Evolutionary conservation across 2,113 vertebrate genomes (phyloP), one percentile per base, ranked within the genome.

Genomic region (Cisticola juncidis): DNA sequence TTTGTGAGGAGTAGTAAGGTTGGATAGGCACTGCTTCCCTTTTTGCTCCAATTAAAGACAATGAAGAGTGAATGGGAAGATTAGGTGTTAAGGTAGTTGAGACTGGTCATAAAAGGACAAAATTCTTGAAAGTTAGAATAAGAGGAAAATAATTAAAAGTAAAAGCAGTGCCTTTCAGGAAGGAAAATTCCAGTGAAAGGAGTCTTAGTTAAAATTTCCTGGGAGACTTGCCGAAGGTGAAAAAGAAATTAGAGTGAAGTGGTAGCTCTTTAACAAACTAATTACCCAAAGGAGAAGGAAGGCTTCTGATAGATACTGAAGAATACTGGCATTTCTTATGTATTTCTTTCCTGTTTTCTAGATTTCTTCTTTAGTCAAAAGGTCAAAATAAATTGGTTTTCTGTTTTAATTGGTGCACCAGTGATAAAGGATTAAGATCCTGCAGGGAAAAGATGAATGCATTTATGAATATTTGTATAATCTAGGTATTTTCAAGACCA

Each of bases 261-360:
- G 36, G 57, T 79, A 72, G 26, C 23, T 72, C 25, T 61, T 86
- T 82, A 90, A 90, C 61, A 81, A 88, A 80, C 33, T 38, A 72
- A 86, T 90, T 80, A 77, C 54, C 23, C 62, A 66, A 83, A 82
- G 74, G 50, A 94, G 58, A 73, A 94, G 36, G 92, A 65, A 93
- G 14, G 3, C 7, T 72, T 44, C 58, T 56, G 15, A 79, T 5
- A 91, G 20, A 89, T 69, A 48, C 50, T 35, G 50, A 69, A 82
- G 33, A 76, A 88, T 82, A 82, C 11, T 79, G 53, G 33, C 29
- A 73, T 45, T 95, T 68, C 53, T 58, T 1, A 54, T 47, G 14
- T 1, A 7, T 9, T n/a, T 74, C 70, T 58, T 29, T 4, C 3
- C 10, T 70, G 2, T 8, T 91, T 83, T 82, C 88, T 8, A 25